Evolutionary conservation across 2,888 invertebrate species (phyloP), one percentile per base, ranked within the genome.

Genomic region (Caenorhabditis plicata): DNA sequence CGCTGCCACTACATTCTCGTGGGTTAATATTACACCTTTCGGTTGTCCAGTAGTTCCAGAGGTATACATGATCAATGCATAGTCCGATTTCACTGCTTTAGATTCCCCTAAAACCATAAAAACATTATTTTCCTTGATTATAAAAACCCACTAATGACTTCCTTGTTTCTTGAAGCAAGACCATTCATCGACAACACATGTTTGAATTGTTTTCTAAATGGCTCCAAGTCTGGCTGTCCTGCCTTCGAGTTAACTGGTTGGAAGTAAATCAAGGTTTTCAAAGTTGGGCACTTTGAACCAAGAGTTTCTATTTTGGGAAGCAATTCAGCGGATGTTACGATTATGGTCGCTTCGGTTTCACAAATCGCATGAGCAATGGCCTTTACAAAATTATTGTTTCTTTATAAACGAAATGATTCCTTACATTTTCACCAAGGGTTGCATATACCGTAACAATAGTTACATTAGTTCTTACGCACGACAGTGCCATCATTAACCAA

Each of bases 11-110:
- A 84, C 69, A 60, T 84, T 84, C 36, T 76, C 74, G 69, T 84
- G 83, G 29, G 76, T 72, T 19, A 84, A 81, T 38, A 71, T 71
- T 27, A 84, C 83, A 29, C 80, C 81, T 64, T 74, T 74, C 11
- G 74, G 71, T 11, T 63, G 62, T 33, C 95, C 95, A 2, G 95
- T 96, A 1, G 93, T 93, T 7, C 72, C 72, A 19, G 72, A 92
- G 3, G 95, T 96, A 85, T 95, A 98, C 96, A 98, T 96, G 39
- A 96, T 89, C 75, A 98, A 91, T 44, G 95, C 95, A 5, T 67
- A 64, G 47, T 71, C 71, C 0, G 51, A 39, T 20, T 71, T 58
- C 3, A 40, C 33, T 8, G 71, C 70, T 2, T 57, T 62, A 8
- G 73, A 71, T 32, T 68, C 63, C 22, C 45, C 65, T 65, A 39